Evolutionary conservation across 2,888 invertebrate species (phyloP).

Genomic region (Hypselothyrea guttata): DNA sequence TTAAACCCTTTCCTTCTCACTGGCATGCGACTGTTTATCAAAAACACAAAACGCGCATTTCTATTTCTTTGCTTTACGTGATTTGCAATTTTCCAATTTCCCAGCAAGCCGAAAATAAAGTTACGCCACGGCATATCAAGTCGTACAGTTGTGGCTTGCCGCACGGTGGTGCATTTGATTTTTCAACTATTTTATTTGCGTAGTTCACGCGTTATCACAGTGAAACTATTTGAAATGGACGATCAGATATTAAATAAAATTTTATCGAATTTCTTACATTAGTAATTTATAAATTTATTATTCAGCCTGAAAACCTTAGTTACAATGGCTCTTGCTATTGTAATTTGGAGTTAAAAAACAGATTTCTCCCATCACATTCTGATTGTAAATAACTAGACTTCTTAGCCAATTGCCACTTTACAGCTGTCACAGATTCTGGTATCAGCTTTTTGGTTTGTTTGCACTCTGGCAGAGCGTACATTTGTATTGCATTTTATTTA

Average conservation of each 20-base stretch:
- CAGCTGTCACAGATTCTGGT: slow-evolving; percentile 55
- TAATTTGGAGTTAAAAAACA: no score
- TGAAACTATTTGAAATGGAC: no score
- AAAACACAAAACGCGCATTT: slow-evolving; percentile 59
- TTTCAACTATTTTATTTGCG: slow-evolving; percentile 58
- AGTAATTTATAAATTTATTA: no score
- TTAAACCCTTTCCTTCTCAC: slow-evolving; percentile 6
- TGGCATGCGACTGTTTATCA: slow-evolving; percentile 34
- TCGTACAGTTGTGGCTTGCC: slow-evolving; percentile 45
- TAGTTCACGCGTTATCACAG: slow-evolving; percentile 50
- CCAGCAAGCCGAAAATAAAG: slow-evolving; percentile 55
- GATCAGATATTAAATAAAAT: no score
- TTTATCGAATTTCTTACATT: no score
- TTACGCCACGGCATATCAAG: slow-evolving; percentile 44
- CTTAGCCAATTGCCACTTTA: slow-evolving; percentile 48
- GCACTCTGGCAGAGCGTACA: slow-evolving; percentile 50
- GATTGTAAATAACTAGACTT: no score
- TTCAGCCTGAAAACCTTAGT: no score
- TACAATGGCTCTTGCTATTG: no score
- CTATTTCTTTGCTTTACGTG: slow-evolving; percentile 71
- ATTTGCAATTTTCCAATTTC: slow-evolving; percentile 77
- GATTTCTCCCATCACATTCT: no score
- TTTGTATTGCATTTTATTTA: slow-evolving; percentile 75
- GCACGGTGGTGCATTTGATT: slow-evolving; percentile 49
- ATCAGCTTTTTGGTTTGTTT: slow-evolving; percentile 52